Evolutionary conservation across 2,113 vertebrate genomes (phyloP).

Genomic region (Rhagologus leucostigma): DNA sequence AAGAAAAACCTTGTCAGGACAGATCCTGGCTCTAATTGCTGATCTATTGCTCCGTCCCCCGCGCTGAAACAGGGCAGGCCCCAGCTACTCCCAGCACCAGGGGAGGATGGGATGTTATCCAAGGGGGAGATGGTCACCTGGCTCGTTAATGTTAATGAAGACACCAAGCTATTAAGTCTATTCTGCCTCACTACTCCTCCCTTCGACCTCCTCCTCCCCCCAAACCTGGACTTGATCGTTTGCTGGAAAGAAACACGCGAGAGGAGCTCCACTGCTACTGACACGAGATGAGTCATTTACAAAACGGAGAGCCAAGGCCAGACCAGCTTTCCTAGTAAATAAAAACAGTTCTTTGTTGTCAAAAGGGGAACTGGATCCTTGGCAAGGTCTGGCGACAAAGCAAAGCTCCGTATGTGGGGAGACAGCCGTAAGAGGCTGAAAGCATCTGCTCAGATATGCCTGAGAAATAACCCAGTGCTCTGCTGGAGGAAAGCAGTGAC

Average conservation of each 20-base stretch:
- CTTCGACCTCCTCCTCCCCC: rapidly evolving
- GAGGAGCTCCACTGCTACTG: background rate
- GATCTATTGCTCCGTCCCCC: background rate
- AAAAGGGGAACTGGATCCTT: constrained; percentile 15
- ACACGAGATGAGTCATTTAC: background rate
- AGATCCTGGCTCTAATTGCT: background rate
- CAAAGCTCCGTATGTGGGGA: constrained; percentile 22
- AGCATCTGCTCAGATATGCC: background rate
- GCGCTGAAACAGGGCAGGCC: background rate
- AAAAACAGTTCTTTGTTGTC: constrained; percentile 46
- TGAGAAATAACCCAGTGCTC: background rate
- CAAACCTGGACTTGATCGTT: background rate
- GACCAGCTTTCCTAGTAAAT: constrained; percentile 26
- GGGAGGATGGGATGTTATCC: background rate
- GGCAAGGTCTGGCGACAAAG: constrained; percentile 37
- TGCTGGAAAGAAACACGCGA: background rate
- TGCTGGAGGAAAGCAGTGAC: background rate
- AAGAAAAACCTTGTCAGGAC: background rate
- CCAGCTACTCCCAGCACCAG: background rate
- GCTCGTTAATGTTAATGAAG: background rate
- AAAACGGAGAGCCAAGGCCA: background rate
- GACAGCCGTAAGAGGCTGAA: background rate
- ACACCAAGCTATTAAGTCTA: background rate
- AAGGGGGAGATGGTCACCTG: background rate
- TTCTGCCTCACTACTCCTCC: background rate